A percentile compares a stretch with the other conserved stretches of the same genome.
Conservation (phyloP, 2,113 vertebrate genomes). For the Erythrocebus patas region DNA sequence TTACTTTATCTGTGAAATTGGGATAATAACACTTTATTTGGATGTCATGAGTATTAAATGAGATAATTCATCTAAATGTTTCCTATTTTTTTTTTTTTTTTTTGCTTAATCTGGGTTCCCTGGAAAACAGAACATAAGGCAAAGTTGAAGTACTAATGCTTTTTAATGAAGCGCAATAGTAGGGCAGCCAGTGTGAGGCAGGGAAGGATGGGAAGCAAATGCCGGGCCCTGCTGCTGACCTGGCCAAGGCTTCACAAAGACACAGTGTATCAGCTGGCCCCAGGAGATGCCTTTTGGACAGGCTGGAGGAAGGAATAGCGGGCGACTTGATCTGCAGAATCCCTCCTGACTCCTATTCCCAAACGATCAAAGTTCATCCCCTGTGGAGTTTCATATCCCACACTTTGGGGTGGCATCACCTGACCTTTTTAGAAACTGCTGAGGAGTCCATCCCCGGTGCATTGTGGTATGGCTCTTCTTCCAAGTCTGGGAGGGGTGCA, state of each 20-base stretch:
- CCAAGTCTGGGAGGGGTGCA: not conserved
- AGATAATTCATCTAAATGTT: not conserved
- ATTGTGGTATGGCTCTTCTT: not conserved
- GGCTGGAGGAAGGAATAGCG: not conserved
- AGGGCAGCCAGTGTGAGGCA: not conserved
- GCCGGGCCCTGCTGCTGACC: not conserved
- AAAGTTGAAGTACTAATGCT: not conserved
- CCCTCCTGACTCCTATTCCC: not conserved
- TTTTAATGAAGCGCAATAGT: not conserved
- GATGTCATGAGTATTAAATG: not conserved
- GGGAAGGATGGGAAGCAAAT: not conserved
- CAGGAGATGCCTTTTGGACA: not conserved
- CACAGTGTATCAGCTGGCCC: not conserved
- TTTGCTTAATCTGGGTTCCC: not conserved
- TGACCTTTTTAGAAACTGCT: not conserved
- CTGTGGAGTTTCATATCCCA: not conserved
- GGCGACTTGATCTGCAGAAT: not conserved
- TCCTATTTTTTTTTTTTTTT: not conserved
- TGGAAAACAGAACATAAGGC: not conserved
- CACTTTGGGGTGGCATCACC: not conserved
- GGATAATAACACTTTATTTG: not conserved
- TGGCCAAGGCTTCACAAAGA: not conserved
- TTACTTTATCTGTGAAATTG: not conserved
- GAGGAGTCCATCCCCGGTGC: not conserved
- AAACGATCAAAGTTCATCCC: not conserved